Evolutionary conservation across 2,113 vertebrate genomes (phyloP), one percentile per base, ranked within the genome.

Genomic region (Ornithorhynchus anatinus): DNA sequence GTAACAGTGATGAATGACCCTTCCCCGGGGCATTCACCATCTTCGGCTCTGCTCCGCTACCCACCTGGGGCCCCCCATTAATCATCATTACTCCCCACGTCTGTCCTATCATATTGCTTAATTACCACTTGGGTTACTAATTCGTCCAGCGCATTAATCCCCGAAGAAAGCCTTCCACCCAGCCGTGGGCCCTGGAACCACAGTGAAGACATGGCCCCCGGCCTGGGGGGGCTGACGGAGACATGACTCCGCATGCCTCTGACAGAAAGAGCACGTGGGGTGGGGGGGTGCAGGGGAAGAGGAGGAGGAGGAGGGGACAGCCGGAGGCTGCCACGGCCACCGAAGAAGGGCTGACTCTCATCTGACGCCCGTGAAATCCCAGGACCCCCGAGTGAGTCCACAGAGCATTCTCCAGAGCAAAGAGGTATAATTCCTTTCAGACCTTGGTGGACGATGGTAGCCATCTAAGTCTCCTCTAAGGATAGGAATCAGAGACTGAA

Each of bases 31-130:
- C 29, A 63, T 54, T 52, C 23, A 4, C 75, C 61, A 47, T 57
- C 38, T 32, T 67, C 40, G 36, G 37, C 47, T 69, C 73, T 54
- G 57, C 50, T 59, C 66, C 50, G 20, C 10, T 64, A 32, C 22
- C 70, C 60, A 64, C 59, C 73, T 73, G 52, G 86, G 39, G 54
- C 50, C 69, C 29, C 17, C 56, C 39, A 74, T 69, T 81, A 76
- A 57, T 75, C 66, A 59, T 42, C 42, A 51, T 51, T 76, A 54
- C 76, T 45, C 45, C 65, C 60, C 52, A 69, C 7, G 33, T 67
- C 51, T 72, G 40, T 57, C 43, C 69, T 67, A 27, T 79, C 66
- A 35, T 37, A 84, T 57, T 66, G 53, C 39, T 76, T 76, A 84
- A 64, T 82, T 73, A 60, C 20, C 54, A 72, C 60, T 51, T 77